Base-by-base conservation (phyloP, 2,888 invertebrate species). In the Melitaea athalia region DNA sequence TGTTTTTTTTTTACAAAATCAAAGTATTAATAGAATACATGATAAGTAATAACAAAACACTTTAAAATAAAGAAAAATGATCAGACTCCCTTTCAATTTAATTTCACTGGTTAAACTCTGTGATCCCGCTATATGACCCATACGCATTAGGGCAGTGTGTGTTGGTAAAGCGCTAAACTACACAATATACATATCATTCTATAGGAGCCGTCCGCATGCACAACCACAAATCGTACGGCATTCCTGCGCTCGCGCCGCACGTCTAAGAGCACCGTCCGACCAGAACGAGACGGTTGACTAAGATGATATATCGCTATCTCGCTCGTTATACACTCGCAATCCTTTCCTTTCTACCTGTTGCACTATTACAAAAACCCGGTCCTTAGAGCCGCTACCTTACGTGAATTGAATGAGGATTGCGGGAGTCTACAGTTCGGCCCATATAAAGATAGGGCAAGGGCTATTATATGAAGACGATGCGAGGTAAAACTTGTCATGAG, bases 341-440 rank as follows among this genome's bases (percentile, higher is more conserved):
- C 92, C 92, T 92, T 92, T 91, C 91, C 88, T 90, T 91, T 91
- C 92, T 92, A 92, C 92, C 92, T 92, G 92, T 92, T 91, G 91
- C 91, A 87, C 87, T 89, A 91, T 91, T 88, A 92, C 90, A 92
- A 92, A 91, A 92, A 92, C 91, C 92, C 89, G 91, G 86, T 92
- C 91, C 92, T 87, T 88, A 87, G 88, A 89, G 92, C 92, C 92
- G 92, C 92, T 92, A 92, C 91, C 91, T 92, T 91, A 91, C 92
- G 92, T 92, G 92, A 85, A 87, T 85, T 91, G 92, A 91, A 92
- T 92, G 90, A 88, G 88, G 89, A 91, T 89, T 85, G 89, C 89
- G 85, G 86, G 88, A 89, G 87, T 82, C 87, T 91, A 91, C 91
- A 87, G 89, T 88, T 84, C 91, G 91, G 86, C 91, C 92, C 92